These are phyloP conservation scores for Sebastes jordani DNA, from an alignment of 2,797 vertebrate genomes.

Conservation along the genomic window DNA sequence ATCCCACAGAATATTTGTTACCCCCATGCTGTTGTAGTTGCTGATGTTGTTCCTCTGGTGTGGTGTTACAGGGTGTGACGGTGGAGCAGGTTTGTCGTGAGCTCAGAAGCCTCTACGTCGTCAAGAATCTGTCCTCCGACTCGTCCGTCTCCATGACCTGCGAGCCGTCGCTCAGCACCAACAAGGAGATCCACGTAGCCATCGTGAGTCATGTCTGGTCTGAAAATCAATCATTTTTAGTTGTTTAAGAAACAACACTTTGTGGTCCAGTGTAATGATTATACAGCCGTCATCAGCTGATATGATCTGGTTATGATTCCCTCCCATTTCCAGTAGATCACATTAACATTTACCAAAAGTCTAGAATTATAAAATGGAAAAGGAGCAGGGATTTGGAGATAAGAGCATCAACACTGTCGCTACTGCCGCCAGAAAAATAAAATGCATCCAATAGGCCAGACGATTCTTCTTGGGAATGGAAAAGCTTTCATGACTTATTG, in stretches of 20 bases:
- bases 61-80: conserved; percentile 85
- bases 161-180: conserved; percentile 84
- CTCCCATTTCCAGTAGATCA: background rate
- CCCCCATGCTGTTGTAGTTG: background rate
- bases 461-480: background rate
- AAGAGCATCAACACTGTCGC: background rate
- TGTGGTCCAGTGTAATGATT: background rate
- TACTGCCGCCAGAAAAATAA: background rate
- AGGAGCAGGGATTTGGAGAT: background rate
- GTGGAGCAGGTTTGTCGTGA: conserved; percentile 90
- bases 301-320: background rate
- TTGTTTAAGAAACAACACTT: background rate
- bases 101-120: conserved; percentile 86
- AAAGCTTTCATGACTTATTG: background rate
- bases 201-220: conserved; percentile 84
- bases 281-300: background rate
- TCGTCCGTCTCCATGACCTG: conserved; percentile 89
- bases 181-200: conserved; percentile 89
- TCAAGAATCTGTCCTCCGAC: conserved; percentile 87
- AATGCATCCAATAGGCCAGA: background rate
- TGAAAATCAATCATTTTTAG: too few species aligned
- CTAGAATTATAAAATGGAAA: background rate
- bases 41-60: background rate
- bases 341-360: background rate
- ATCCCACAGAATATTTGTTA: background rate